Evolutionary conservation across 2,113 vertebrate species (phyloP).

Genomic region (Dicrurus megarhynchus): DNA sequence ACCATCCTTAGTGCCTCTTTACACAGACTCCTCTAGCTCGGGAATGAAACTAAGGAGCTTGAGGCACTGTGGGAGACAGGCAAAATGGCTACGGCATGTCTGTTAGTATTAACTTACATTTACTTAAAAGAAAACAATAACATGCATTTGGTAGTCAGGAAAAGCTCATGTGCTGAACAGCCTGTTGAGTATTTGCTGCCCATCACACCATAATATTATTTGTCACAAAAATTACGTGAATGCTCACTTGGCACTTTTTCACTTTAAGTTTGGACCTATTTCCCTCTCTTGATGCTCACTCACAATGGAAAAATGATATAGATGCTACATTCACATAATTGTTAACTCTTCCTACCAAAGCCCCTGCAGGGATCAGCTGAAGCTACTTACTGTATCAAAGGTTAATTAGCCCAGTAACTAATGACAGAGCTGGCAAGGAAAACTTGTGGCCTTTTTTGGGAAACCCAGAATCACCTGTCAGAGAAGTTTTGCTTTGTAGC

Average conservation of each 20-base stretch:
- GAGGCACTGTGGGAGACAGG: background rate
- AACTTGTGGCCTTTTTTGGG: background rate
- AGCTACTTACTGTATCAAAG: background rate
- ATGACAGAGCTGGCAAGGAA: background rate
- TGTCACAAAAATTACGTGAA: constrained; percentile 12
- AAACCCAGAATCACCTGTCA: background rate
- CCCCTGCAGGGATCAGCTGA: background rate
- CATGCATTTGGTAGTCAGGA: constrained; percentile 2
- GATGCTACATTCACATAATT: background rate
- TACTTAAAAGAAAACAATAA: background rate
- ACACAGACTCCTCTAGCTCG: background rate
- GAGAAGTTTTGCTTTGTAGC: background rate
- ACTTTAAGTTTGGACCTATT: constrained; percentile 24
- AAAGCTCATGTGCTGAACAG: constrained; percentile 8
- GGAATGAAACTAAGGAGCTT: background rate
- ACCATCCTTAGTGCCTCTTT: background rate
- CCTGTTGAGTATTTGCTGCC: constrained; percentile 28
- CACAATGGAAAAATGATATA: background rate
- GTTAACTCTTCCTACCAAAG: background rate
- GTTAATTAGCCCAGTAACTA: background rate
- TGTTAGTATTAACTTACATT: constrained; percentile 44
- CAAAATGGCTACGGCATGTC: background rate
- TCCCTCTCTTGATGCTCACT: background rate
- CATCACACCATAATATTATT: background rate
- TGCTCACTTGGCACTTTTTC: background rate